Evolutionary conservation across 2,888 invertebrate species (phyloP), one percentile per base, ranked within the genome.

Genomic region (Metellina segmentata): DNA sequence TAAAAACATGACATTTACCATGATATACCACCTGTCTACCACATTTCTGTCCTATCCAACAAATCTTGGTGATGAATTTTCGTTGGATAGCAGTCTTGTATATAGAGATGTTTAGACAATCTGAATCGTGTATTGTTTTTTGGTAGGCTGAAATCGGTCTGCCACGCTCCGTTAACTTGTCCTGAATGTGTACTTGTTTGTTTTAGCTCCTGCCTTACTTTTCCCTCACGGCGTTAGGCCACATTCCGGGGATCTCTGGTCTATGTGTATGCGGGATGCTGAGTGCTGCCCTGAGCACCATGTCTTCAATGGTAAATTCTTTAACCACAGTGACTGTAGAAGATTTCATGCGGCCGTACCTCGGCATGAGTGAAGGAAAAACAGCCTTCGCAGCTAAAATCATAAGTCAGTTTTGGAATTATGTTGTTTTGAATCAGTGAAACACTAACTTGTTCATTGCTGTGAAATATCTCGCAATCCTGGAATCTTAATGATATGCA

Each of bases 221-320:
- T 52, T 91, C 91, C 0, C 78, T 91, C 61, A 85, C 94, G 94
- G 95, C 96, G 9, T 61, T 88, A 52, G 83, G 83, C 19, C 49
- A 48, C 7, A 49, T 70, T 61, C 93, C 93, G 0, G 93, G 93
- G 7, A 19, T 93, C 51, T 79, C 93, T 8, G 93, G 93, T 4
- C 52, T 93, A 49, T 93, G 93, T 72, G 70, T 93, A 8, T 87
- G 85, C 19, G 90, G 93, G 0, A 91, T 93, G 70, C 51, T 93
- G 6, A 88, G 93, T n/a, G 93, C 93, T 2, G 85, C 93, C n/a
- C 70, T 93, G 34, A 93, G 93, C 77, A 90, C 93, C n/a, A 74
- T 93, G 70, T 93, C 93, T 9, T 93, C 93, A 7, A 78, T 82
- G n/a, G 81, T 93, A 7, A 93, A 93, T 49, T 93, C 93, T 0